These are phyloP conservation scores for Scopus umbretta DNA, from an alignment of 2,113 vertebrate species.

Conservation along the genomic window DNA sequence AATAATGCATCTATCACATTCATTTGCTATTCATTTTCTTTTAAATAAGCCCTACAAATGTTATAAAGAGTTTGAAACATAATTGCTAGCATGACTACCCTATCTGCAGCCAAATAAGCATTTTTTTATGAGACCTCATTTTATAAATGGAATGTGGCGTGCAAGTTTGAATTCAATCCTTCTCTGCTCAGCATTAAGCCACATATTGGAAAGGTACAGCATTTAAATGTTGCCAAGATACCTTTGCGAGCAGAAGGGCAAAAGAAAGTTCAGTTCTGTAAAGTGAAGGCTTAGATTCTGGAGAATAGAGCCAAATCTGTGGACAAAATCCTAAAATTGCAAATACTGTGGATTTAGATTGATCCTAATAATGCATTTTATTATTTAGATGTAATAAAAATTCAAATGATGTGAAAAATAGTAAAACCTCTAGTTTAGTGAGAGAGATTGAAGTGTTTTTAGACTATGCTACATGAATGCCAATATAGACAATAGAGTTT, in stretches of 20 bases:
- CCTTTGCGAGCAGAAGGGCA: constrained; percentile 29
- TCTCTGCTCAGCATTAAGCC: constrained; percentile 27
- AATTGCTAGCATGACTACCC: neutral
- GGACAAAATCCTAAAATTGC: constrained; percentile 66
- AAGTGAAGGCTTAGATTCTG: constrained; percentile 55
- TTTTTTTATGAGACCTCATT: constrained; percentile 7
- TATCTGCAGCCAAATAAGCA: neutral
- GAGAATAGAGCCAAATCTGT: constrained; percentile 44
- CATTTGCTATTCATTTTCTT: constrained; percentile 12
- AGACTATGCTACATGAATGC: constrained; percentile 62
- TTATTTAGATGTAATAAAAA: constrained; percentile 73
- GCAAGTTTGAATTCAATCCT: constrained; percentile 51
- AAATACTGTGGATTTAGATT: constrained; percentile 63
- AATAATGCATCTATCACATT: constrained; percentile 1
- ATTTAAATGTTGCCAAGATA: constrained; percentile 45
- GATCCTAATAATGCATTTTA: constrained; percentile 72
- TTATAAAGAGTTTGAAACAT: constrained; percentile 6
- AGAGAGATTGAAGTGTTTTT: constrained; percentile 60
- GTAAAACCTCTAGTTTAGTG: constrained; percentile 65
- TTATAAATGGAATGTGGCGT: constrained; percentile 25
- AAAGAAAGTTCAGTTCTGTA: constrained; percentile 53
- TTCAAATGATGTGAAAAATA: constrained; percentile 67
- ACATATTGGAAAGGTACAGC: neutral
- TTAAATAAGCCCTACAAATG: neutral
- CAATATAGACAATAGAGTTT: constrained; percentile 59